These are phyloP conservation scores for Dicaeum eximium DNA, from an alignment of 2,113 vertebrate genomes.

Conservation along the genomic window DNA sequence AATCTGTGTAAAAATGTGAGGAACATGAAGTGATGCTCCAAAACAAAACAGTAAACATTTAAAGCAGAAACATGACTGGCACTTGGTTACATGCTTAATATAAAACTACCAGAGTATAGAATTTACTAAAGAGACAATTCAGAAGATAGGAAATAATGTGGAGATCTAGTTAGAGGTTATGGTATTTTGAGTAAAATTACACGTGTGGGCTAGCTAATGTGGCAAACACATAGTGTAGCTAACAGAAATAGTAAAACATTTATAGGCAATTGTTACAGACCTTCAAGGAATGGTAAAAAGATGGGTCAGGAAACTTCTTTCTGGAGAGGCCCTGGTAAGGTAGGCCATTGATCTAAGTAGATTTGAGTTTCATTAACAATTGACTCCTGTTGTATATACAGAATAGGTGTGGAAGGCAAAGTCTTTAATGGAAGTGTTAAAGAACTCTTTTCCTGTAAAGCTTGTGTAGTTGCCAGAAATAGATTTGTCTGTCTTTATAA, in stretches of 20 bases:
- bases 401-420: not conserved
- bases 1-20: not conserved
- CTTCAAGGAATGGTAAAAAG: conserved; percentile 30
- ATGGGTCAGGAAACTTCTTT: not conserved
- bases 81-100: not conserved
- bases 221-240: not conserved
- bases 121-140: not conserved
- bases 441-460: not conserved
- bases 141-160: not conserved
- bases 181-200: conserved; percentile 30
- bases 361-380: not conserved
- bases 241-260: conserved; percentile 18
- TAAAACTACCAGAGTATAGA: not conserved
- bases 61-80: not conserved
- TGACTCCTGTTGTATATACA: rapidly evolving
- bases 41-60: not conserved
- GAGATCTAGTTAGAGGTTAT: not conserved
- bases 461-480: not conserved
- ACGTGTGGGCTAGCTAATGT: not conserved
- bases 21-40: not conserved
- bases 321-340: not conserved
- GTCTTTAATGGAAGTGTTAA: not conserved
- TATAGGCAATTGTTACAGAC: conserved; percentile 8
- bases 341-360: not conserved
- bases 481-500: not conserved